Evolutionary conservation across 2,888 invertebrate genomes (phyloP), one percentile per base, ranked within the genome.

Genomic region (Dilophus febrilis): DNA sequence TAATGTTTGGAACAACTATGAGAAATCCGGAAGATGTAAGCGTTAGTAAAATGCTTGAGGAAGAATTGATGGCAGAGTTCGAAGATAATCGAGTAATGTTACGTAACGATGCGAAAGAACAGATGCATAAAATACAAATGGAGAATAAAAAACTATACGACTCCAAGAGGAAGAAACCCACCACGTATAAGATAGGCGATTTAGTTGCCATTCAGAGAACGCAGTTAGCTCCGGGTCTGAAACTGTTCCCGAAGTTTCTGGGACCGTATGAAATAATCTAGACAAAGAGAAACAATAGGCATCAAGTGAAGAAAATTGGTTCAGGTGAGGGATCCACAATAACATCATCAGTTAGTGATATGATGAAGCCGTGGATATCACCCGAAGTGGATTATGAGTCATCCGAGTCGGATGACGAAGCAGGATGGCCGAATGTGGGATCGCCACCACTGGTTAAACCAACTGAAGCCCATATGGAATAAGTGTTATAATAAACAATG

Each of bases 1-100:
- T 40, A 31, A 4, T 40, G 18, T 19, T 32, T 22, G 36, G 40
- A 7, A 13, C 14, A 11, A 3, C 17, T 12, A 38, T 37, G 37
- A 18, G 14, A 37, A 37, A 29, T 10, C 14, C 8, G 3, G 22
- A 12, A 3, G 28, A 36, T 12, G 4, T 8, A 5, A n/a, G 4
- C 12, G 12, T n/a, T 4, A 29, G 12, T 11, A 29, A 36, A 28
- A 10, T 28, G 10, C 27, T 28, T 11, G 13, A 39, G 28, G 14
- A 28, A 17, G 34, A 39, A 29, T n/a, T 29, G 11, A 11, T 29
- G 3, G 4, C 6, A 8, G 29, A 29, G 11, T 29, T 29, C 12
- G 29, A n/a, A n/a, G 12, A 11, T 12, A 7, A 4, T 11, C 4
- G 29, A 29, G 4, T 4, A 11, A 12, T 8, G 12, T 29, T 29